Percentiles rank a stretch among this genome's conserved stretches.
phyloP scores from a whole-genome alignment of 2,797 vertebrate genomes.

The Liparis tanakae region DNA sequence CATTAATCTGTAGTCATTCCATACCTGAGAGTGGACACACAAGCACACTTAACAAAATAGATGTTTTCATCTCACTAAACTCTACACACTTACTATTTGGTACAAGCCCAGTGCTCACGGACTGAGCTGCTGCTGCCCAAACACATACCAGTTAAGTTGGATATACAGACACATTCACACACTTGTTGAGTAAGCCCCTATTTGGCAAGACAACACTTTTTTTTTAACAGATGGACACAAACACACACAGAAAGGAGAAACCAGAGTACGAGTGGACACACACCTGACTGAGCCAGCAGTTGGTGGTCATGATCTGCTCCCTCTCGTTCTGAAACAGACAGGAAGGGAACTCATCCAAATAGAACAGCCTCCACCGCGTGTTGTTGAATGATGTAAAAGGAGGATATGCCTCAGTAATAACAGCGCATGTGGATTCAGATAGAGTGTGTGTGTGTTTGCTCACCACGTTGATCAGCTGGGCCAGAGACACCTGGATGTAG shows the following conservation, averaged over 20 bases:
- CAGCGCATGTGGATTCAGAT: not conserved
- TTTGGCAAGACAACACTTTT: constrained; percentile 2
- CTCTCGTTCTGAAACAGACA: constrained; percentile 90
- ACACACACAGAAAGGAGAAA: constrained; percentile 4
- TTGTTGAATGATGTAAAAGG: not conserved
- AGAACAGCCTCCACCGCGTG: not conserved
- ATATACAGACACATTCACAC: constrained; percentile 7
- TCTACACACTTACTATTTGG: not conserved
- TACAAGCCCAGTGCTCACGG: not conserved
- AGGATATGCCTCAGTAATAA: not conserved
- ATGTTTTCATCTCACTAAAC: constrained; percentile 8
- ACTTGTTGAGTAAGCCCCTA: constrained; percentile 8
- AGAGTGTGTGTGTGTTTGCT: constrained; percentile 51
- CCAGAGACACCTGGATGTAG: constrained; percentile 85
- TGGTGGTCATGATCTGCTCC: constrained; percentile 99
- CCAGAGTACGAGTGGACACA: constrained; percentile 15
- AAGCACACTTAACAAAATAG: not conserved
- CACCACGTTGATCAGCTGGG: constrained; percentile 87
- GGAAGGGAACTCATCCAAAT: not conserved
- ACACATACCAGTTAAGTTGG: constrained; percentile 6
- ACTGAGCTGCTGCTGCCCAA: not conserved
- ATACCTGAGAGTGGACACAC: constrained; percentile 69
- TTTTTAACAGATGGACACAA: constrained; percentile 25
- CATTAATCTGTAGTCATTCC: constrained; percentile 86
- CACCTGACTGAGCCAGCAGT: constrained; percentile 97